phyloP scores from a whole-genome alignment of 2,888 invertebrate genomes.

The Notodonta dromedarius region DNA sequence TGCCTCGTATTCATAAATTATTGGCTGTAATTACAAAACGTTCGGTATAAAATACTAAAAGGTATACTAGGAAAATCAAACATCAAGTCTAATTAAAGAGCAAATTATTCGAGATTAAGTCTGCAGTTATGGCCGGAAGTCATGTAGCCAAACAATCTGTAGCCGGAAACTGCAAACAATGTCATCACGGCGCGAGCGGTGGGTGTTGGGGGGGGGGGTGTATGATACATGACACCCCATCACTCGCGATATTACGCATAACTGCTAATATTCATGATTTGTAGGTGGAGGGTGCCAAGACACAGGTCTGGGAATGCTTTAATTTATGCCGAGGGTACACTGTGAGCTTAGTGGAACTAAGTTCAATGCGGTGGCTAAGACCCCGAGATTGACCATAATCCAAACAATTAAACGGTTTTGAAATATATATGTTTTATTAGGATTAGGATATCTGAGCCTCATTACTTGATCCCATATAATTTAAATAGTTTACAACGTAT shows the following conservation, averaged over 20 bases:
- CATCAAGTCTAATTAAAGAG: constrained; percentile 1
- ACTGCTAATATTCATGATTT: constrained; percentile 9
- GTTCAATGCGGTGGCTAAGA: too few species aligned
- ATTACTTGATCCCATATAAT: too few species aligned
- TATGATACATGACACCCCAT: constrained; percentile 8
- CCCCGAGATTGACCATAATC: too few species aligned
- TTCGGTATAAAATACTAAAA: too few species aligned
- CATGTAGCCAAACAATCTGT: constrained; percentile 6
- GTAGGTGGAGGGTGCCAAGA: constrained; percentile 6
- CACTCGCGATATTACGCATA: constrained; percentile 6
- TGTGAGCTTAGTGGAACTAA: not conserved
- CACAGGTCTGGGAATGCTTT: not conserved
- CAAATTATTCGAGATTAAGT: constrained; percentile 5
- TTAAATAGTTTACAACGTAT: too few species aligned
- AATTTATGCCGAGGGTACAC: not conserved
- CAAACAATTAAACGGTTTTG: too few species aligned
- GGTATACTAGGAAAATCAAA: not conserved
- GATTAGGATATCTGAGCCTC: too few species aligned
- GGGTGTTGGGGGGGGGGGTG: not conserved
- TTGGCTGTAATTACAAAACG: too few species aligned
- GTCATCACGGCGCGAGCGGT: not conserved
- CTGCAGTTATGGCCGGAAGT: constrained; percentile 7
- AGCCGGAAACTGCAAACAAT: constrained; percentile 4
- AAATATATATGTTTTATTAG: too few species aligned
- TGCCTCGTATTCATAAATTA: too few species aligned